Conservation (phyloP, 2,888 invertebrate species). For the Petrophora chlorosata region DNA sequence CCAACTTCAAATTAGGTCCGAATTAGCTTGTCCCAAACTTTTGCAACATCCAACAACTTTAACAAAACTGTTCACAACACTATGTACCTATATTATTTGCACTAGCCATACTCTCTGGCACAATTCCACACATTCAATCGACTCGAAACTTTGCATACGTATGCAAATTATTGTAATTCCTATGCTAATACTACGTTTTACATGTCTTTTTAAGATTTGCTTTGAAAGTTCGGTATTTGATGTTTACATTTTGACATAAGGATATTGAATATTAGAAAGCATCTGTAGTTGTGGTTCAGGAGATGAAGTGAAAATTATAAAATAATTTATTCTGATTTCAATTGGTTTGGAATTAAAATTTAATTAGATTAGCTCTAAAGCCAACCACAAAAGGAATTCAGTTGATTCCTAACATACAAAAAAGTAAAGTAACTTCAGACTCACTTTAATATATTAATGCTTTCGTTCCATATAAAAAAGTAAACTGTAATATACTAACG, state of each 20-base stretch:
- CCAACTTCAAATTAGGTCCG: too few relatives aligned
- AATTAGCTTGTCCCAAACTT: not conserved
- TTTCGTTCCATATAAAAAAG: not conserved
- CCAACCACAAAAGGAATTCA: too few relatives aligned
- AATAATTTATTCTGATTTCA: too few relatives aligned
- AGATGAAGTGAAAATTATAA: too few relatives aligned
- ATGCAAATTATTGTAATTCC: conserved; percentile 16
- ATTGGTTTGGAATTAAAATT: too few relatives aligned
- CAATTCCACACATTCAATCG: conserved; percentile 24
- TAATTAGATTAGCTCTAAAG: too few relatives aligned
- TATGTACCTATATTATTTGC: not conserved
- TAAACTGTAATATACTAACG: conserved; percentile 7
- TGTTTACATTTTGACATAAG: not conserved
- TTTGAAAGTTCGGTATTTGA: too few relatives aligned
- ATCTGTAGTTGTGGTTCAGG: too few relatives aligned
- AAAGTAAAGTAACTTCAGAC: not conserved
- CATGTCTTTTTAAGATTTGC: too few relatives aligned
- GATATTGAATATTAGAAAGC: too few relatives aligned
- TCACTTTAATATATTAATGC: conserved; percentile 1
- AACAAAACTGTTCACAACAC: not conserved
- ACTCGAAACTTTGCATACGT: conserved; percentile 18
- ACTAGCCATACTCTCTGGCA: conserved; percentile 22
- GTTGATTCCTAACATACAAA: not conserved
- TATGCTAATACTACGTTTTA: conserved; percentile 6
- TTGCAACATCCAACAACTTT: not conserved